Base-by-base conservation (phyloP, 1,140 invertebrate genomes). In the Pseudomyrmex gracilis region DNA sequence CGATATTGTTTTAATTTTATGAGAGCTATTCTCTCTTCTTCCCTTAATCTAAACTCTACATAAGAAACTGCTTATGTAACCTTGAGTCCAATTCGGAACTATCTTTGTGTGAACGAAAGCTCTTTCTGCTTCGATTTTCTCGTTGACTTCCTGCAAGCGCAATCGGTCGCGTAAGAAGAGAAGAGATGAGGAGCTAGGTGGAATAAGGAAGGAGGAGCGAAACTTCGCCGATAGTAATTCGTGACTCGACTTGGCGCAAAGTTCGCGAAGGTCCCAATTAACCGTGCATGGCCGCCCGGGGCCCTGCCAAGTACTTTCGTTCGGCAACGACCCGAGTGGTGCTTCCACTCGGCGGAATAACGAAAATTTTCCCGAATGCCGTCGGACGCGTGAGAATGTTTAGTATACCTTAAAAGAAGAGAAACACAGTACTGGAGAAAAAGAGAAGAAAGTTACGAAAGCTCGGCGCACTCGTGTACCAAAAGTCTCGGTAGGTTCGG, bases 241-340 rank as follows among this genome's bases (percentile, higher is more conserved):
- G 85, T 87, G 89, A 87, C 85, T 87, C 86, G 82, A 82, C 85
- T 85, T 34, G 34, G 82, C 73, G 77, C 67, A 78, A 89, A 87
- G 85, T 91, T 90, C 67, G 78, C 61, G 58, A 85, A 83, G 71
- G 70, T 87, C 83, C 85, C 90, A 91, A 91, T 91, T 90, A 91
- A 91, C 76, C 78, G 84, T 66, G 82, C 82, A 89, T 85, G 85
- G 85, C 60, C 71, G 87, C 85, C 80, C 87, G 77, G 60, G 71
- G 51, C 64, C 53, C 60, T 47, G 34, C 63, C 53, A 51, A 47
- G 22, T 57, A 68, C 53, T 61, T 85, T 63, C 51, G 47, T 55
- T 78, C 82, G 24, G 43, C 73, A 60, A 77, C 73, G 85, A 68
- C 57, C 64, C 64, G 20, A 34, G 34, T 7, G 5, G 73, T 51